Conservation (phyloP, 2,113 vertebrate species). For the Anser cygnoides region DNA sequence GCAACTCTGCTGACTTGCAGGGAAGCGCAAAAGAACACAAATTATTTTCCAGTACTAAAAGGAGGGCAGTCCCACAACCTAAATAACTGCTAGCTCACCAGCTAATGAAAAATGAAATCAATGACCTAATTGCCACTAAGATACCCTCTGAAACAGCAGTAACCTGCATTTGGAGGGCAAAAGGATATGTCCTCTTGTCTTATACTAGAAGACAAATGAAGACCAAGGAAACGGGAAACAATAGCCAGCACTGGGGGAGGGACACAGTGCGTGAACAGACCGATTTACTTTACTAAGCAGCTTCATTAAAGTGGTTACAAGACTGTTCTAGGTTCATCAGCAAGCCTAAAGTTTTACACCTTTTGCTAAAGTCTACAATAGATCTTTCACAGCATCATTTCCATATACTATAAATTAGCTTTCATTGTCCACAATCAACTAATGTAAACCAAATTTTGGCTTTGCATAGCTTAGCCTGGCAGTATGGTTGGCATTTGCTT, state of each 20-base stretch:
- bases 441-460: background rate
- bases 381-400: background rate
- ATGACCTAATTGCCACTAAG: constrained; percentile 12
- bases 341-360: background rate
- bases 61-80: constrained; percentile 15
- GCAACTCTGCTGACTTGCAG: constrained; percentile 64
- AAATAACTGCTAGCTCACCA: background rate
- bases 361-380: background rate
- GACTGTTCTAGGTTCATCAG: background rate
- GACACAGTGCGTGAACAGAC: background rate
- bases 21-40: constrained; percentile 12
- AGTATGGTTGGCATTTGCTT: background rate
- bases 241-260: background rate
- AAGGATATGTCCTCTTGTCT: background rate
- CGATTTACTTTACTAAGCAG: background rate
- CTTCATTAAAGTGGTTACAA: background rate
- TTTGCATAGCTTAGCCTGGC: background rate
- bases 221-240: constrained; percentile 2
- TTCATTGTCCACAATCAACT: background rate
- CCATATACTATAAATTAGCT: background rate
- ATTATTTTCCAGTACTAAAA: constrained; percentile 61
- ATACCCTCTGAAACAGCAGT: background rate
- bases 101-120: background rate
- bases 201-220: background rate
- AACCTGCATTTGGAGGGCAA: background rate